Evolutionary conservation across 2,113 vertebrate genomes (phyloP).

Genomic region (Pachyramphus minor): DNA sequence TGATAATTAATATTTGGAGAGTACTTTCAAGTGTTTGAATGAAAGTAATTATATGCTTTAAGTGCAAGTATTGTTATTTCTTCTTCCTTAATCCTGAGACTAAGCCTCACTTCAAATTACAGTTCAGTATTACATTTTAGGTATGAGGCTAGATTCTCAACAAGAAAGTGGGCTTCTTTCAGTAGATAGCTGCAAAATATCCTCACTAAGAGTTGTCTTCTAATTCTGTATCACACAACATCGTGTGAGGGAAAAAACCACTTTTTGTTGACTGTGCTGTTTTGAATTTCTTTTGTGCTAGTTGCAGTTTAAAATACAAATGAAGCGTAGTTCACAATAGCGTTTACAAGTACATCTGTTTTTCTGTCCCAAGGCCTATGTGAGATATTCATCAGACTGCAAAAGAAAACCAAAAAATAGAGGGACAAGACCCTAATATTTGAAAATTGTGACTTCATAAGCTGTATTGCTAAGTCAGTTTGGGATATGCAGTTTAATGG

Average conservation of each 20-base stretch:
- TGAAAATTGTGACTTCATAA: not conserved
- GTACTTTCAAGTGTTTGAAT: not conserved
- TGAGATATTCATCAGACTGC: not conserved
- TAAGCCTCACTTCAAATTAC: not conserved
- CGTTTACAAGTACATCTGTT: not conserved
- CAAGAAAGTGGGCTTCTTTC: not conserved
- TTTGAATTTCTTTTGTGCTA: not conserved
- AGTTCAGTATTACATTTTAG: not conserved
- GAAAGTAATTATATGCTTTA: not conserved
- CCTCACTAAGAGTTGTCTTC: not conserved
- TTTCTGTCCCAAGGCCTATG: not conserved
- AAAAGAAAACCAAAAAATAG: not conserved
- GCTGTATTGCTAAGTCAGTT: not conserved
- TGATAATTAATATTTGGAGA: not conserved
- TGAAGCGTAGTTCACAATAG: not conserved
- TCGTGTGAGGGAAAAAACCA: not conserved
- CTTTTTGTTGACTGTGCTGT: not conserved
- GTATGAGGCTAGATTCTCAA: not conserved
- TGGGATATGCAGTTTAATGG: not conserved
- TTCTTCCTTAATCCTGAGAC: not conserved
- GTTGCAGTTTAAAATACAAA: not conserved
- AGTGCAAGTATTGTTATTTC: constrained; percentile 6
- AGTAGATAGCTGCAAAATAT: not conserved
- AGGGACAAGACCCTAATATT: not conserved
- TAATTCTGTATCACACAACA: not conserved